These are phyloP conservation scores for Channa striata DNA, from an alignment of 2,797 vertebrate genomes.

Conservation along the genomic window DNA sequence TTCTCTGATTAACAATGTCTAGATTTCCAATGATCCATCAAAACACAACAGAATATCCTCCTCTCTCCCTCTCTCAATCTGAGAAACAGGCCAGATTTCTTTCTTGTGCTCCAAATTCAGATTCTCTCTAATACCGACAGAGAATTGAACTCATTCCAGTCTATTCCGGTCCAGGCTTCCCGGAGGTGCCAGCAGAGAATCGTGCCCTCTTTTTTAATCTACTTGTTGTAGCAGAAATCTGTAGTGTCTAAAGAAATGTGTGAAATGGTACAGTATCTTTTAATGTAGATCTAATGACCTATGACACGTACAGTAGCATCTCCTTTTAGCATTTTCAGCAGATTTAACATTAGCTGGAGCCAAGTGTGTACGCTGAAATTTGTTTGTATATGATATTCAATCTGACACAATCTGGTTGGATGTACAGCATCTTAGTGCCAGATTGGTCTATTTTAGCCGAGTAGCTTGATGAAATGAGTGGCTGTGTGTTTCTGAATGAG, in stretches of 20 bases:
- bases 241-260: slow-evolving; percentile 10
- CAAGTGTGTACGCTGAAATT: too few species aligned
- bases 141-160: slow-evolving; percentile 70
- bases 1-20: neutral
- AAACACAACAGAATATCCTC: slow-evolving; percentile 21
- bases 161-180: slow-evolving; percentile 65
- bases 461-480: too few species aligned
- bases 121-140: slow-evolving; percentile 49
- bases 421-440: too few species aligned
- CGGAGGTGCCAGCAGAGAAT: slow-evolving; percentile 54
- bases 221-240: slow-evolving; percentile 49
- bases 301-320: neutral
- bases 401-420: too few species aligned
- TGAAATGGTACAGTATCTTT: slow-evolving; percentile 22
- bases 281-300: slow-evolving; percentile 9
- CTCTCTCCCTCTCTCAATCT: slow-evolving; percentile 24
- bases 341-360: too few species aligned
- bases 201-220: slow-evolving; percentile 51
- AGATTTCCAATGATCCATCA: slow-evolving; percentile 18
- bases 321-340: too few species aligned
- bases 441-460: too few species aligned
- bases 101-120: slow-evolving; percentile 51
- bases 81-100: slow-evolving; percentile 32
- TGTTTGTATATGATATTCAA: too few species aligned
- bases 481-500: too few species aligned